Percentiles rank a stretch among this genome's conserved stretches.
Conservation (phyloP, 2,888 invertebrate genomes). For the Perithous albicinctus region DNA sequence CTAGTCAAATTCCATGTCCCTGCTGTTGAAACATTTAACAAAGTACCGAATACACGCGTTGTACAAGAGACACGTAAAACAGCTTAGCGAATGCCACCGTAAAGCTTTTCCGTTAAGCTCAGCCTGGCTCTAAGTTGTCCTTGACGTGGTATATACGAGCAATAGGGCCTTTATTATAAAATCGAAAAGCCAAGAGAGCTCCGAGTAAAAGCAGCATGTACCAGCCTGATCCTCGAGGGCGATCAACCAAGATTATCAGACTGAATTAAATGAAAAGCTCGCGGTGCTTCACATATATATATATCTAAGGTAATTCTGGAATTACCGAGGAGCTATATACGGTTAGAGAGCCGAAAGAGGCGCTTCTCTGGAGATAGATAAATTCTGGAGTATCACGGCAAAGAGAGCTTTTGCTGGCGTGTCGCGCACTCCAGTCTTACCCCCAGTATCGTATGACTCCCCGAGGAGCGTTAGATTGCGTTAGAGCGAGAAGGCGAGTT, state of each 20-base stretch:
- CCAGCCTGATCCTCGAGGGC: not conserved
- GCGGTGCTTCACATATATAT: not conserved
- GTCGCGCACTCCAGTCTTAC: constrained; percentile 16
- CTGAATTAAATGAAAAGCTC: constrained; percentile 15
- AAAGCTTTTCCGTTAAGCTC: constrained; percentile 12
- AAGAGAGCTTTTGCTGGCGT: not conserved
- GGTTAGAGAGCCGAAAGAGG: not conserved
- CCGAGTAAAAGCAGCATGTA: not conserved
- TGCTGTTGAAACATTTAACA: constrained; percentile 22
- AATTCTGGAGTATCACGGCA: constrained; percentile 19
- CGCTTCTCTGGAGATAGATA: constrained; percentile 13
- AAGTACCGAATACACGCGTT: constrained; percentile 8
- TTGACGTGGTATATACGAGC: not conserved
- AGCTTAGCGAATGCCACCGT: not conserved
- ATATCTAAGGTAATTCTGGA: constrained; percentile 5
- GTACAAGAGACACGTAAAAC: constrained; percentile 8
- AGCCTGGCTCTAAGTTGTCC: not conserved
- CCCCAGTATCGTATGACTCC: constrained; percentile 28
- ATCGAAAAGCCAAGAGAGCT: constrained; percentile 5
- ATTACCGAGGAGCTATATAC: not conserved
- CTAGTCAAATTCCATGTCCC: constrained; percentile 17
- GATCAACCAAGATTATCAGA: constrained; percentile 18
- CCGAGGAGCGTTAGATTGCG: constrained; percentile 48
- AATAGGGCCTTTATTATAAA: not conserved
- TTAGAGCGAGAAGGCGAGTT: constrained; percentile 9